These are phyloP conservation scores for Protobothrops flavoviridis DNA, from an alignment of 2,113 vertebrate species.

Conservation along the genomic window DNA sequence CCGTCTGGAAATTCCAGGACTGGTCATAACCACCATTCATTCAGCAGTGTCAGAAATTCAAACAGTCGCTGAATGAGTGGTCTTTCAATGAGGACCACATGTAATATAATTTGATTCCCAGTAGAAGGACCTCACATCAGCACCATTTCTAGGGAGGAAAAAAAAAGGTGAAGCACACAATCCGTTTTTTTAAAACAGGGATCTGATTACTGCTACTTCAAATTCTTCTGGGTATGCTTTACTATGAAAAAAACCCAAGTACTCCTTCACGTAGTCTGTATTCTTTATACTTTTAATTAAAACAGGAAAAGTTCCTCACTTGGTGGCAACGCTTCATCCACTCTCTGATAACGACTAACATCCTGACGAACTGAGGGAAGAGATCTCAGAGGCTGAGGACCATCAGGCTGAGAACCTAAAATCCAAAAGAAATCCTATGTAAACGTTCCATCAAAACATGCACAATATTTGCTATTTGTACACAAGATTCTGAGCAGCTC, in stretches of 20 bases:
- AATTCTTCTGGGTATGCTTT: neutral
- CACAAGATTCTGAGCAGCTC: neutral
- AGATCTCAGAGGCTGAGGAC: constrained; percentile 84
- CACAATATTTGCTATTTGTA: neutral
- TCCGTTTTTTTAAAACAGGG: neutral
- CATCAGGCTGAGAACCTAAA: constrained; percentile 82
- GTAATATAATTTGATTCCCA: neutral
- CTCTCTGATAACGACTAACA: constrained; percentile 93
- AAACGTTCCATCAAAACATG: neutral
- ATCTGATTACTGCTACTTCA: neutral
- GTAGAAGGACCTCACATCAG: neutral
- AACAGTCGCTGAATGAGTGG: neutral
- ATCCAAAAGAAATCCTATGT: constrained; percentile 30
- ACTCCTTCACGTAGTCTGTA: neutral
- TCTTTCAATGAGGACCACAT: neutral
- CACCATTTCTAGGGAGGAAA: neutral
- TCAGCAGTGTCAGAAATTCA: neutral
- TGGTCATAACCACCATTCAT: neutral
- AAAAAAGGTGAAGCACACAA: neutral
- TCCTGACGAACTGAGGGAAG: constrained; percentile 94
- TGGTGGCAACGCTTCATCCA: constrained; percentile 97
- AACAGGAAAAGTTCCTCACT: constrained; percentile 78
- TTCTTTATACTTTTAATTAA: neutral
- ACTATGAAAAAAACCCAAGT: neutral
- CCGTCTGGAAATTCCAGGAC: neutral